Evolutionary conservation across 2,888 invertebrate genomes (phyloP), one percentile per base, ranked within the genome.

Genomic region (Cerceris ruficornis): DNA sequence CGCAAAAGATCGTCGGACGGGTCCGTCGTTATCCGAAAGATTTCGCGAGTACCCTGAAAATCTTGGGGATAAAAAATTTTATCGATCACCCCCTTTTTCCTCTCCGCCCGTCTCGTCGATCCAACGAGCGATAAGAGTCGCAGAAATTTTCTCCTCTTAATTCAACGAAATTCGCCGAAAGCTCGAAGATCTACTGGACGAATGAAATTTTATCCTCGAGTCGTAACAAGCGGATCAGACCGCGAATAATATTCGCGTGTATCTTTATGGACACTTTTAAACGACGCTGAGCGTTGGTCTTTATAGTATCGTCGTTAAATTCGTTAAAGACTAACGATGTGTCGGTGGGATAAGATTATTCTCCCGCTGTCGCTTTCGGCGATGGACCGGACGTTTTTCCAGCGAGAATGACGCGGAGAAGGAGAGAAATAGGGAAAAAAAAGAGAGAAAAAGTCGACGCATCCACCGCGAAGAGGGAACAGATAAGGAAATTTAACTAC

Each of bases 301-400:
- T 84, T 84, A 82, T 75, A 67, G 77, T 65, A 66, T 76, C 69
- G 76, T 78, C 84, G 82, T 84, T 84, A 84, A 84, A 84, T 75
- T 75, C 77, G 80, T 74, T 75, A 77, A 69, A 79, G 74, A 82
- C 74, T 77, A 76, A 83, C 79, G 84, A 81, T 58, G 70, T 76
- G 81, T 79, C 75, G 64, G 17, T 15, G 7, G 74, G 80, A 85
- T 85, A 84, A 84, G 84, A 85, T 81, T 77, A 80, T 46, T 73
- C 67, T 67, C 62, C 4, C 7, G 13, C 11, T 11, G 8, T 42
- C 69, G 1, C n/a, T 52, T 13, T 15, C 11, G 55, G 4, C 28
- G 4, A 9, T 55, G 2, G 9, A 7, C 4, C 5, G 17, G 14
- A 14, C 46, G 46, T 46, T 46, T 46, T 46, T 46, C 46, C 46